phyloP scores from a whole-genome alignment of 2,797 vertebrate species.

The Myiotriccus ornatus region DNA sequence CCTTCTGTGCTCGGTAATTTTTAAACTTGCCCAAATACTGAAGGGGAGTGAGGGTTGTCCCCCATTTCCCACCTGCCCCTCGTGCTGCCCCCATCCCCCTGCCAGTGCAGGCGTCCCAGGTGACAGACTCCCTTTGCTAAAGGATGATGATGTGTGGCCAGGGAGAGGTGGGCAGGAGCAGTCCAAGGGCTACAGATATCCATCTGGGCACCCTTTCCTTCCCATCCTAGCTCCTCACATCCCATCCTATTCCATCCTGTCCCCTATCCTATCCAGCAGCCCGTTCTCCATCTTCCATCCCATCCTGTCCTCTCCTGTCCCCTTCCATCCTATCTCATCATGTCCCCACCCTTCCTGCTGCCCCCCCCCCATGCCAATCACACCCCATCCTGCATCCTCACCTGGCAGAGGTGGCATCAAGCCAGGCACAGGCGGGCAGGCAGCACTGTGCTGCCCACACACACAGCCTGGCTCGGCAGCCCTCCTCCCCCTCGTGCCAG shows the following conservation, averaged over 20 bases:
- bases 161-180: neutral
- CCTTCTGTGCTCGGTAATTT: neutral
- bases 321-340: neutral
- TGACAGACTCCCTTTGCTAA: neutral
- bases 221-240: neutral
- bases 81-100: accelerated
- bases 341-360: neutral
- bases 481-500: neutral
- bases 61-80: neutral
- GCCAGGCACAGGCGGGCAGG: neutral
- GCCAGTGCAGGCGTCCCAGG: neutral
- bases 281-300: neutral
- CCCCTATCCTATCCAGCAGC: neutral
- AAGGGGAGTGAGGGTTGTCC: neutral
- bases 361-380: neutral
- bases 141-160: accelerated
- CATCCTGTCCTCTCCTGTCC: neutral
- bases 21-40: neutral
- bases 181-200: neutral
- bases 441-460: neutral
- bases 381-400: neutral
- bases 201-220: neutral
- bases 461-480: neutral
- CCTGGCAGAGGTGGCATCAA: neutral
- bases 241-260: neutral